Conservation (phyloP, 2,888 invertebrate genomes). For the Drosophila atripex region DNA sequence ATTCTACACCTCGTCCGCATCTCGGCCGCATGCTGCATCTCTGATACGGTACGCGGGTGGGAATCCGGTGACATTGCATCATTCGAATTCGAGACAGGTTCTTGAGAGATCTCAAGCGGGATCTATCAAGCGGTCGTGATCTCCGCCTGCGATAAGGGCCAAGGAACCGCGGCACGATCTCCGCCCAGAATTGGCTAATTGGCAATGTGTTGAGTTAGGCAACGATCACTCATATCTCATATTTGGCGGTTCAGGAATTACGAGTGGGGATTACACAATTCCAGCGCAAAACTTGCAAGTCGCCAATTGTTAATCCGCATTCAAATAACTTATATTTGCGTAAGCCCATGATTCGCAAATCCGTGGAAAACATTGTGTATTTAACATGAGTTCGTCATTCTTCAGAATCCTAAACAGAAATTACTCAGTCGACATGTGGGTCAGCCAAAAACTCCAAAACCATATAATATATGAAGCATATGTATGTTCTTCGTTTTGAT, state of each 20-base stretch:
- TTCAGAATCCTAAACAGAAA: not conserved
- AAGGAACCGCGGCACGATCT: constrained; percentile 30
- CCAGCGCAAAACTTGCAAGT: not conserved
- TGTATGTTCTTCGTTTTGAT: too few relatives aligned
- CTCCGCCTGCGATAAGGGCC: constrained; percentile 21
- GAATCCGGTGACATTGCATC: constrained; percentile 1
- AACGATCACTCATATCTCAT: constrained; percentile 33
- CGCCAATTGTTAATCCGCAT: constrained; percentile 12
- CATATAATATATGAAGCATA: too few relatives aligned
- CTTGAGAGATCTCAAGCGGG: constrained; percentile 11
- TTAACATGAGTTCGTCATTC: not conserved
- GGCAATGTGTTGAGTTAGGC: constrained; percentile 8
- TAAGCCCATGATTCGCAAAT: not conserved
- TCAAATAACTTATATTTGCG: constrained; percentile 16
- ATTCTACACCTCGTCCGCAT: constrained; percentile 21
- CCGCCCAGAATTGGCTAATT: constrained; percentile 18
- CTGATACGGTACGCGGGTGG: constrained; percentile 7
- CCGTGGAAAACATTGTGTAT: not conserved
- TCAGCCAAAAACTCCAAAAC: not conserved
- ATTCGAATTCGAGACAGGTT: not conserved
- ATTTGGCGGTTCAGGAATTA: constrained; percentile 22
- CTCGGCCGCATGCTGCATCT: constrained; percentile 6
- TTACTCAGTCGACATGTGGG: not conserved
- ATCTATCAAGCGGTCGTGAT: constrained; percentile 24
- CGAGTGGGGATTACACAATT: constrained; percentile 19